Evolutionary conservation across 2,113 vertebrate genomes (phyloP).

Genomic region (Talpa occidentalis): DNA sequence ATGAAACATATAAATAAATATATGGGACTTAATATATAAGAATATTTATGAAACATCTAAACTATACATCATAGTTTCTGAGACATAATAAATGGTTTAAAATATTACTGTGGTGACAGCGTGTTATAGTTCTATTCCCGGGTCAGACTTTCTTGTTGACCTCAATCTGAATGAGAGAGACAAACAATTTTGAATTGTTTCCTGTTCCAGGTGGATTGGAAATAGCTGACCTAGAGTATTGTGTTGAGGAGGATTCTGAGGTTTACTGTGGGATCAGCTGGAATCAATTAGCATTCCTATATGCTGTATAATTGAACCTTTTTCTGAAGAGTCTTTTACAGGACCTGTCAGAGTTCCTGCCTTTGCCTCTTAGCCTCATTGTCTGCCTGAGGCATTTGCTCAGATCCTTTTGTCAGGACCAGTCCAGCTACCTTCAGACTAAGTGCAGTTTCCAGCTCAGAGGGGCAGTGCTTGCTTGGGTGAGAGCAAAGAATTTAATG

Average conservation of each 20-base stretch:
- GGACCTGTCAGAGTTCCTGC: background rate
- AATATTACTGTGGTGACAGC: background rate
- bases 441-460: background rate
- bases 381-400: slow-evolving; percentile 4
- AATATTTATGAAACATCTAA: background rate
- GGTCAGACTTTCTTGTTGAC: background rate
- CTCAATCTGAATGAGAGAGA: background rate
- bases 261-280: background rate
- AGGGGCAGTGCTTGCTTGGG: slow-evolving; percentile 11
- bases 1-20: background rate
- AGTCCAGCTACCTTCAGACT: slow-evolving; percentile 1
- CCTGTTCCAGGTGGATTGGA: background rate
- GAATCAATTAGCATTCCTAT: background rate
- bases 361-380: background rate
- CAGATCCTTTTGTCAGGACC: slow-evolving; percentile 42
- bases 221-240: background rate
- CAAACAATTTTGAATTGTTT: background rate
- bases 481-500: slow-evolving; percentile 53
- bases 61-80: background rate
- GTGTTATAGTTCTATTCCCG: background rate
- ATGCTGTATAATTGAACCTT: background rate
- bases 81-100: background rate
- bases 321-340: background rate
- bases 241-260: background rate
- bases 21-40: background rate